A percentile compares a stretch with the other conserved stretches of the same genome.
These are phyloP conservation scores for Corythaeola cristata DNA, from an alignment of 2,113 vertebrate genomes.

Conservation along the genomic window DNA sequence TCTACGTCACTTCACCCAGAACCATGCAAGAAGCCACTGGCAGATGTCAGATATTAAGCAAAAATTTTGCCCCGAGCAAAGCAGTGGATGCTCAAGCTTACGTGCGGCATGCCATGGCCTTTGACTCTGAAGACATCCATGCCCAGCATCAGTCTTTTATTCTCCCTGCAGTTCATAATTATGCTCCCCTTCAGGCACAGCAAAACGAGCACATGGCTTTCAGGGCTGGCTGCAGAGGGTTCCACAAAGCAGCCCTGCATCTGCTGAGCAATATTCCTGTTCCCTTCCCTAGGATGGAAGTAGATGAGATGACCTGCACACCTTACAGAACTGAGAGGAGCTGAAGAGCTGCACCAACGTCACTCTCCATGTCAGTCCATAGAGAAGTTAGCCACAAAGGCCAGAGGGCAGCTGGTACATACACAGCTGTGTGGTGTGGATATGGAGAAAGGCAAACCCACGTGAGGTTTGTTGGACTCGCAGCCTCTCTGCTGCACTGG, in stretches of 20 bases:
- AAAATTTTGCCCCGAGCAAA: conserved; percentile 27
- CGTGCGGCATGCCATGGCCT: neutral
- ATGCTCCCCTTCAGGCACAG: neutral
- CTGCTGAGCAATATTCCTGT: neutral
- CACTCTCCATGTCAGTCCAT: too few relatives aligned
- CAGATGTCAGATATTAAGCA: conserved; percentile 47
- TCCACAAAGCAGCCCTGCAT: neutral
- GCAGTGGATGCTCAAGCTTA: conserved; percentile 4
- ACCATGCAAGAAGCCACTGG: neutral
- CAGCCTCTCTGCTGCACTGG: neutral
- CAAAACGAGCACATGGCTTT: rapidly evolving
- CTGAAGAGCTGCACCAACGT: neutral
- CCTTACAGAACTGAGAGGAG: neutral
- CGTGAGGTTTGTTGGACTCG: rapidly evolving
- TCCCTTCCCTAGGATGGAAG: neutral
- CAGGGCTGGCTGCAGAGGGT: neutral
- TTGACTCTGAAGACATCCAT: neutral
- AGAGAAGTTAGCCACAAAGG: neutral
- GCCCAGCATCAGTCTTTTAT: neutral
- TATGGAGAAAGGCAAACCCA: neutral
- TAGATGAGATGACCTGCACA: neutral
- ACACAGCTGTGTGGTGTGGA: rapidly evolving
- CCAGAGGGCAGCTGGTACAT: neutral
- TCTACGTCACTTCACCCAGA: neutral
- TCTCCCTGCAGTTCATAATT: neutral